Evolutionary conservation across 2,797 vertebrate genomes (phyloP).

Genomic region (Epinephelus coioides): DNA sequence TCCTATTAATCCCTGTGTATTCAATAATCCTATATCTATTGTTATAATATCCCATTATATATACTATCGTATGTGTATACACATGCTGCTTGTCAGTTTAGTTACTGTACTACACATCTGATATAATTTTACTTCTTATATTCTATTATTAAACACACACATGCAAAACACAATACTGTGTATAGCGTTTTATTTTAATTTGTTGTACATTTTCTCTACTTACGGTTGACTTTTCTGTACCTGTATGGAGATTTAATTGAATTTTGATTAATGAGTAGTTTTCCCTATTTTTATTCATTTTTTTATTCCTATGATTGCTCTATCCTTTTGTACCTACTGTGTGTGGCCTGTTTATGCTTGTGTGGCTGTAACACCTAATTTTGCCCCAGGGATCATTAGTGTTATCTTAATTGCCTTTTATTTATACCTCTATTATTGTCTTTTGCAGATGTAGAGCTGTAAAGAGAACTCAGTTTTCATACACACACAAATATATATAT

Average conservation of each 20-base stretch:
- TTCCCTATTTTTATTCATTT: no score
- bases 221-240: no score
- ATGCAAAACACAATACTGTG: no score
- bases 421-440: neutral
- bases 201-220: no score
- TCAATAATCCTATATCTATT: neutral
- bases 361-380: neutral
- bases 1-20: neutral
- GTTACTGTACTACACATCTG: no score
- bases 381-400: neutral
- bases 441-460: neutral
- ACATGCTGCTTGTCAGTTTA: neutral
- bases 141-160: no score
- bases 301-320: neutral
- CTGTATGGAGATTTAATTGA: no score
- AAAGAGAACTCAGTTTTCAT: neutral
- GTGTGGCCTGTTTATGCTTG: neutral
- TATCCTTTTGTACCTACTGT: neutral
- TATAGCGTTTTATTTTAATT: no score
- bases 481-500: no score
- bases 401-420: neutral
- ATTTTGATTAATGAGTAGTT: no score
- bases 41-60: neutral
- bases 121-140: no score
- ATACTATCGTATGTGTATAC: neutral